A percentile compares a stretch with the other conserved stretches of the same genome.
Conservation (phyloP, 1,140 invertebrate species). For the Batillaria attramentaria region DNA sequence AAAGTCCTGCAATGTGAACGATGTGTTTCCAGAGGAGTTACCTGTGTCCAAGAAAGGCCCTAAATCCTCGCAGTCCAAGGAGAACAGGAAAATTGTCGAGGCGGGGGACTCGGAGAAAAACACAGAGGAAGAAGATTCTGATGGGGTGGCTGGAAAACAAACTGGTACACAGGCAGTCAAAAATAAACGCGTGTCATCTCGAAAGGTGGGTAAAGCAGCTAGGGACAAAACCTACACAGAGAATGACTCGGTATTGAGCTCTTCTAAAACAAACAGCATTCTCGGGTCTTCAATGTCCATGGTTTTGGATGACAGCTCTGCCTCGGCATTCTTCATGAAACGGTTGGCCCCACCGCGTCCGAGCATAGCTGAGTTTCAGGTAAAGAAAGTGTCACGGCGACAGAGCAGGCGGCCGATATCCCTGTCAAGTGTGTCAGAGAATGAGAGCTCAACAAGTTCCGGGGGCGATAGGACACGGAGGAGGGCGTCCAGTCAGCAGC, state of each 20-base stretch:
- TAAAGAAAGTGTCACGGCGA: conserved; percentile 19
- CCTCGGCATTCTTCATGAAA: background rate
- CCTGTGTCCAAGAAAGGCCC: background rate
- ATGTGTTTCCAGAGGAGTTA: background rate
- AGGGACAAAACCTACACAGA: too few species aligned
- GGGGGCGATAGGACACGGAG: conserved; percentile 5
- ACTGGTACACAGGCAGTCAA: too few species aligned
- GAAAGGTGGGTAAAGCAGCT: too few species aligned
- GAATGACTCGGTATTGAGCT: too few species aligned
- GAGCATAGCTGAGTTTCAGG: conserved; percentile 60
- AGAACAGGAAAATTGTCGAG: too few species aligned
- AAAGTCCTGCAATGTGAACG: conserved; percentile 1
- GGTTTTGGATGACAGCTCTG: conserved; percentile 45
- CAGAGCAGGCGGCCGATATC: background rate
- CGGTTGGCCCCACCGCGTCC: conserved; percentile 33
- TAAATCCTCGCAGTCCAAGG: background rate
- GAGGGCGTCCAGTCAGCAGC: conserved; percentile 35
- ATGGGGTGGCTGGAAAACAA: too few species aligned
- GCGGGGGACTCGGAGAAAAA: too few species aligned
- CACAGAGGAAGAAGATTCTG: too few species aligned
- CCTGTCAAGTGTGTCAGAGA: conserved; percentile 36
- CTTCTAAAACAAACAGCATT: conserved; percentile 5
- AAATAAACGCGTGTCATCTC: too few species aligned
- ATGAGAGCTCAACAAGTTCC: conserved; percentile 21
- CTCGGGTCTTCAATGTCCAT: conserved; percentile 55